Evolutionary conservation across 2,113 vertebrate genomes (phyloP), one percentile per base, ranked within the genome.

Genomic region (Nothoprocta perdicaria): DNA sequence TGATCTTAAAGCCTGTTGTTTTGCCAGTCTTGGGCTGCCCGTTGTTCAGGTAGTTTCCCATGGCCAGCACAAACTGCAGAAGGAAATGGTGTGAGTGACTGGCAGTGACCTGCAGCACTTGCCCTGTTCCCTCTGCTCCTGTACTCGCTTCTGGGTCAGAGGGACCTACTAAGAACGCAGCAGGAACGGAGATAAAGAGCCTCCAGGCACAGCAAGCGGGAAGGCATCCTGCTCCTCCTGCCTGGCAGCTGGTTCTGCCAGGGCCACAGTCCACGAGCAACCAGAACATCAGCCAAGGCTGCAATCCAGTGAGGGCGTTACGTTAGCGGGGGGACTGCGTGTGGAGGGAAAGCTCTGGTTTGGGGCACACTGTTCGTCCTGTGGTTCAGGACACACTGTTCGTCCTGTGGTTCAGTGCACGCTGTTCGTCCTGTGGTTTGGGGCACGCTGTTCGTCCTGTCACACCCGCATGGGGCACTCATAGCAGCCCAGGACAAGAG

Each of bases 31-130:
- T 98, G 17, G 99, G 99, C 94, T 99, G 99, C 61, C 99, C 99
- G 0, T 99, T 99, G 93, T 99, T 99, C 93, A 99, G 98, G 81
- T 99, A 99, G 93, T 99, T 99, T n/a, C 99, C 99, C 99, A 99
- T 99, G 1, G 99, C 99, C 81, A 99, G 96, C 80, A 99, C 99
- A 69, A 99, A 99, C 99, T 99, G 98, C 75, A 67, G 82, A 84
- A 78, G 66, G 71, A 80, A 82, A 23, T 24, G 4, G 61, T 22
- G 77, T 74, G 52, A 79, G 3, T 4, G 48, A 24, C 41, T n/a
- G 27, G 15, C 62, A 4, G 24, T 9, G 40, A 22, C 7, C 33
- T 38, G 65, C 66, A 43, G 85, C 27, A 26, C 45, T 17, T 12
- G 0, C 0, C 63, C 41, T 61, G 14, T 7, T 35, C 29, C 15